Percentiles rank a stretch among this genome's conserved stretches.
phyloP scores from a whole-genome alignment of 1,140 invertebrate species.

The Bombus cullumanus region DNA sequence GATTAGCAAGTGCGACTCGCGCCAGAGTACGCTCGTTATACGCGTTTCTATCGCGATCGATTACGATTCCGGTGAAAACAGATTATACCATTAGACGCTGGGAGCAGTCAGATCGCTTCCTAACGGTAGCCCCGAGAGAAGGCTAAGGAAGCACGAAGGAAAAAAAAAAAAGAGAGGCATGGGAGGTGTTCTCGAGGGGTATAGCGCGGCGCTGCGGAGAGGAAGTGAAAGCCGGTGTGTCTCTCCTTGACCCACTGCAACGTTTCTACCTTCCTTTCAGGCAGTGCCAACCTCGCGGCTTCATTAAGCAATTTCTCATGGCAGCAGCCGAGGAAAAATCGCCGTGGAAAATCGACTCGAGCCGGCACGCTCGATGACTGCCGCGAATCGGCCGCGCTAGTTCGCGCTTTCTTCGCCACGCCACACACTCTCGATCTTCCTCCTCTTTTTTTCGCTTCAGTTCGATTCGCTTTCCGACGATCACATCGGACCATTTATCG shows the following conservation, averaged over 20 bases:
- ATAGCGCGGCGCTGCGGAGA: slow-evolving; percentile 75
- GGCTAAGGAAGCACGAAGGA: slow-evolving; percentile 29
- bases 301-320: slow-evolving; percentile 82
- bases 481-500: background rate
- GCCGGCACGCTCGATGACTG: background rate
- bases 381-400: too few species aligned
- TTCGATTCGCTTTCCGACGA: background rate
- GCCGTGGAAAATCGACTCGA: slow-evolving; percentile 55
- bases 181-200: slow-evolving; percentile 66
- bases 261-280: slow-evolving; percentile 83
- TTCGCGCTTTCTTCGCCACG: background rate
- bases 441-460: too few species aligned
- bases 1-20: too few species aligned
- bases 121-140: slow-evolving; percentile 36
- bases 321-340: slow-evolving; percentile 54
- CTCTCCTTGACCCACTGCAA: slow-evolving; percentile 83
- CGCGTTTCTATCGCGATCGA: background rate
- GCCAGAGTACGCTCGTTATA: too few species aligned
- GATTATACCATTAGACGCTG: background rate
- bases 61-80: background rate
- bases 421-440: background rate
- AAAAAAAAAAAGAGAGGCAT: slow-evolving; percentile 36
- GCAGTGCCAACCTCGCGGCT: slow-evolving; percentile 74
- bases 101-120: background rate
- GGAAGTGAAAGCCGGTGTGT: slow-evolving; percentile 82